Evolutionary conservation across 2,888 invertebrate species (phyloP).

Genomic region (Drosophila tanythrix): DNA sequence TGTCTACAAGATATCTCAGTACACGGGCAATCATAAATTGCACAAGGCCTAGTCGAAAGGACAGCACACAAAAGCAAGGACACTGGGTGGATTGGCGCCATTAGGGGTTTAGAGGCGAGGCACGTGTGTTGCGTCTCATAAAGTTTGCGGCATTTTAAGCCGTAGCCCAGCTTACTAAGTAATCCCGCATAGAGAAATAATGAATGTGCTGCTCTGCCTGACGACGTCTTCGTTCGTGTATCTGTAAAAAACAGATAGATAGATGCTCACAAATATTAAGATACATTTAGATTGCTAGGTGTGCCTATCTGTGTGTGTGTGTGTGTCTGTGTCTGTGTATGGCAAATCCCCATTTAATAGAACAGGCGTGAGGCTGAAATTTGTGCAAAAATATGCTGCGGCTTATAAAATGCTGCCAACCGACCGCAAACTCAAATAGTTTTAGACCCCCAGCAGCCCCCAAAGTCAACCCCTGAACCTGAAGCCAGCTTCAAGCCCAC

Average conservation of each 20-base stretch:
- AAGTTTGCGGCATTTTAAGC: constrained; percentile 80
- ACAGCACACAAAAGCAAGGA: constrained; percentile 7
- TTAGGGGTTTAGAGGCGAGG: constrained; percentile 7
- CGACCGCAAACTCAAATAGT: constrained; percentile 70
- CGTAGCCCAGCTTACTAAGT: constrained; percentile 68
- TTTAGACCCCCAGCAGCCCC: constrained; percentile 43
- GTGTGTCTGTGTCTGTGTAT: constrained; percentile 20
- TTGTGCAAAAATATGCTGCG: constrained; percentile 74
- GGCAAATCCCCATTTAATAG: constrained; percentile 75
- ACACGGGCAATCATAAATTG: constrained; percentile 74
- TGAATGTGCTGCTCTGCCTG: constrained; percentile 70
- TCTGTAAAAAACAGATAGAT: constrained; percentile 44
- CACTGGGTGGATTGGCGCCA: neutral
- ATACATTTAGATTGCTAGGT: constrained; percentile 42
- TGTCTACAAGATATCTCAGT: constrained; percentile 60
- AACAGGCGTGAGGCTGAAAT: constrained; percentile 68
- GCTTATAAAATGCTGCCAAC: constrained; percentile 69
- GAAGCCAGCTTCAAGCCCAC: neutral
- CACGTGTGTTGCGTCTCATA: constrained; percentile 79
- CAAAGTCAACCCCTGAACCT: constrained; percentile 3
- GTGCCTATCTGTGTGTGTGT: constrained; percentile 8
- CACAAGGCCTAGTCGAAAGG: constrained; percentile 55
- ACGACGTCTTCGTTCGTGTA: constrained; percentile 38
- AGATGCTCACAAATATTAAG: constrained; percentile 23
- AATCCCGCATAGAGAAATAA: constrained; percentile 76